Percentiles rank a stretch among this genome's conserved stretches.
phyloP scores from a whole-genome alignment of 2,888 invertebrate species.

The Plebejus argus region DNA sequence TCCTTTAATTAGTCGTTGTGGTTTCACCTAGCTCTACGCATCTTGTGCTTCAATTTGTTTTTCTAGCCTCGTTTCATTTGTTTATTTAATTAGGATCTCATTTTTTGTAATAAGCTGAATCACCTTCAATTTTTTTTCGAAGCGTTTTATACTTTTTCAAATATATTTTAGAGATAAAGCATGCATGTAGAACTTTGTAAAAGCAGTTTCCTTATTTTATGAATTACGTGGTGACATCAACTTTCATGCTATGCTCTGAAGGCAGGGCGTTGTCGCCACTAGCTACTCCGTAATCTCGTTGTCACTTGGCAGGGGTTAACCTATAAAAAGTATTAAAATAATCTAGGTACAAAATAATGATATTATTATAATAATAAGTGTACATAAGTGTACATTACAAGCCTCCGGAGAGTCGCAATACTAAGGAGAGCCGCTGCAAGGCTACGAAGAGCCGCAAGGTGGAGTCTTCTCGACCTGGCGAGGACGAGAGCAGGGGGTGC shows the following conservation, averaged over 20 bases:
- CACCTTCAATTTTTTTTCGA: not conserved
- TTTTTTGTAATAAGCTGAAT: not conserved
- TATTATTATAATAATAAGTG: no score
- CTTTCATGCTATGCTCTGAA: not conserved
- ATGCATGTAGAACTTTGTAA: not conserved
- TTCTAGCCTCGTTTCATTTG: not conserved
- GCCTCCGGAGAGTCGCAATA: no score
- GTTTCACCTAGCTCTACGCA: slow-evolving; percentile 1
- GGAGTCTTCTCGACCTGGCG: no score
- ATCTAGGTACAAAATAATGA: no score
- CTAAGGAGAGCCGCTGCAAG: no score
- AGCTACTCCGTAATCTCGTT: not conserved
- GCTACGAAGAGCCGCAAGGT: no score
- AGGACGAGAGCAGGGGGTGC: no score
- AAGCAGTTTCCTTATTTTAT: not conserved
- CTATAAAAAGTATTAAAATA: not conserved
- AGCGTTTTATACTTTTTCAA: no score
- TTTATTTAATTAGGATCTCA: not conserved
- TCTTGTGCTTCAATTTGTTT: slow-evolving; percentile 12
- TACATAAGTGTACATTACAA: no score
- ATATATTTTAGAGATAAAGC: no score
- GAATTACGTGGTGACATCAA: not conserved
- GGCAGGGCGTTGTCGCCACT: not conserved
- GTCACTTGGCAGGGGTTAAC: not conserved
- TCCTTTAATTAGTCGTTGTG: slow-evolving; percentile 29